Conservation (phyloP, 1,140 invertebrate species). For the Trichogramma pretiosum region DNA sequence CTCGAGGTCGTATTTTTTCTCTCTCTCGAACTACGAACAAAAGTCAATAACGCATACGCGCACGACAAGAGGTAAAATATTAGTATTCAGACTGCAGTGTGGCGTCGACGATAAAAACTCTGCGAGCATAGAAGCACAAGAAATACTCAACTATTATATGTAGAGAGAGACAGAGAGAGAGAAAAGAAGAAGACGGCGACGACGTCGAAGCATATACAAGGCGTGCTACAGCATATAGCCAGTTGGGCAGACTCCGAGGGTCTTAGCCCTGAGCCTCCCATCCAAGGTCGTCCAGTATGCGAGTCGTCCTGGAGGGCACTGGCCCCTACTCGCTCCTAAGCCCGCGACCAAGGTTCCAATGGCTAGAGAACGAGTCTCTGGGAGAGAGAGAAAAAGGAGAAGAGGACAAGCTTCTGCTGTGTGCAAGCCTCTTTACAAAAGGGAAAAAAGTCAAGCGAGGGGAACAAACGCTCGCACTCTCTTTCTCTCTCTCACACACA, state of each 20-base stretch:
- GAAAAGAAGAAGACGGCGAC: not conserved
- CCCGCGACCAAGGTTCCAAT: no score
- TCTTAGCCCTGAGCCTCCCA: slow-evolving; percentile 41
- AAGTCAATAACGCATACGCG: no score
- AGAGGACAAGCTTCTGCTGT: not conserved
- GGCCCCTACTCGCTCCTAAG: no score
- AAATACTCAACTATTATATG: no score
- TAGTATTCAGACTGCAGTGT: no score
- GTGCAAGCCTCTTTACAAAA: no score
- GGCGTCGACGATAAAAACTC: no score
- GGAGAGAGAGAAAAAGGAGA: slow-evolving; percentile 5
- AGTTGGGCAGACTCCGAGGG: slow-evolving; percentile 29
- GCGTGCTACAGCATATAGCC: not conserved
- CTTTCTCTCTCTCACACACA: not conserved
- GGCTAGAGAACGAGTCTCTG: slow-evolving; percentile 10
- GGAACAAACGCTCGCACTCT: not conserved
- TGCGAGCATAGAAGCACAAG: no score
- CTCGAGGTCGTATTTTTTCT: no score
- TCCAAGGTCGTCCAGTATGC: slow-evolving; percentile 44
- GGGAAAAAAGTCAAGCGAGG: no score
- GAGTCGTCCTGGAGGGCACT: slow-evolving; percentile 38
- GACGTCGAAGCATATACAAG: not conserved
- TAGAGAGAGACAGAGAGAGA: not conserved
- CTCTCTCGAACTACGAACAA: no score
- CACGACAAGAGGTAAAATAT: no score